Evolutionary conservation across 2,113 vertebrate species (phyloP).

Genomic region (Lagopus muta): DNA sequence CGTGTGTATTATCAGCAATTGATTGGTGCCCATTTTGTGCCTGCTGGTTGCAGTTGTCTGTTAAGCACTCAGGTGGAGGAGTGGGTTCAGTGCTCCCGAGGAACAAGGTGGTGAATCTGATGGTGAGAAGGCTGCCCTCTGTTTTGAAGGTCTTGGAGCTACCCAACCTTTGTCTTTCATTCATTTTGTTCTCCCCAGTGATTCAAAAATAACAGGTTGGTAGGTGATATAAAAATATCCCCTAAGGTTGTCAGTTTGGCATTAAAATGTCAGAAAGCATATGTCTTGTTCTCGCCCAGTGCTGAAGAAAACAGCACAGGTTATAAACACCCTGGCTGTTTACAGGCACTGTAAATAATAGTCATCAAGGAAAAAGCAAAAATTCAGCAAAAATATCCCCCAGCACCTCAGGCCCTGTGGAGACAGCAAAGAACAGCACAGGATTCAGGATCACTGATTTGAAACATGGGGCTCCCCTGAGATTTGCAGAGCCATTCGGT

Average conservation of each 20-base stretch:
- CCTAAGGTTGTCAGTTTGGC: slow-evolving; percentile 35
- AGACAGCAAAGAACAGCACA: background rate
- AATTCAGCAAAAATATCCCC: background rate
- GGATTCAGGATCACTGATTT: background rate
- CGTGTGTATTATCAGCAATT: background rate
- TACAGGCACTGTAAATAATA: slow-evolving; percentile 12
- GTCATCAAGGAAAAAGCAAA: background rate
- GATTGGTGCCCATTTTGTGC: background rate
- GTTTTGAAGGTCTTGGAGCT: background rate
- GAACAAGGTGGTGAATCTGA: background rate
- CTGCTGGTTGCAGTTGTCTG: background rate
- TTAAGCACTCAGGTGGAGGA: background rate
- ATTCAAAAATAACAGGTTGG: slow-evolving; percentile 15
- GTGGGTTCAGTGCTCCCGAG: rapidly evolving
- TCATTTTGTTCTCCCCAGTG: slow-evolving; percentile 29
- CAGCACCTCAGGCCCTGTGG: rapidly evolving
- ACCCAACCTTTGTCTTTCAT: slow-evolving; percentile 14
- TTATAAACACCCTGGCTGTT: background rate
- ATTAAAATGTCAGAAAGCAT: slow-evolving; percentile 56
- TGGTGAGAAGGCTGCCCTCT: background rate
- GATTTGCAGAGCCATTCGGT: background rate
- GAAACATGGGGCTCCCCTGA: background rate
- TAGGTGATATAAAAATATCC: slow-evolving; percentile 46
- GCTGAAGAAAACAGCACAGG: background rate
- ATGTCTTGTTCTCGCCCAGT: slow-evolving; percentile 33